Percentiles rank a stretch among this genome's conserved stretches.
These are phyloP conservation scores for Drosophila obscura DNA, from an alignment of 1,140 invertebrate genomes.

Conservation along the genomic window DNA sequence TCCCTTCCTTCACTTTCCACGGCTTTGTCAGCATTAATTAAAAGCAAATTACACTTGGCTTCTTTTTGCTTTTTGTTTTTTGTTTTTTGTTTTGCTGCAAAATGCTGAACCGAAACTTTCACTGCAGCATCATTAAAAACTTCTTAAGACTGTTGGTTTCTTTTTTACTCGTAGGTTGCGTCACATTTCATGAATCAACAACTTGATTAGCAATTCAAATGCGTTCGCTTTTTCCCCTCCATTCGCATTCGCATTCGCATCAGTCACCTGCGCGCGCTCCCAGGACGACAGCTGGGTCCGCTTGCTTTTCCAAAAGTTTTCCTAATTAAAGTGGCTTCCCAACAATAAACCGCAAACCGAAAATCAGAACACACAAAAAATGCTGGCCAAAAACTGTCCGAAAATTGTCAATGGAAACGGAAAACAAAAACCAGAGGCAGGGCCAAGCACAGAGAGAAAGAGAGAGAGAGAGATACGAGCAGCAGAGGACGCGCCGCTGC, in stretches of 20 bases:
- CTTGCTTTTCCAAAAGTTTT: constrained; percentile 40
- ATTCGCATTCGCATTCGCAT: background rate
- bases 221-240: constrained; percentile 7
- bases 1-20: constrained; percentile 11
- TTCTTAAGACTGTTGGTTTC: constrained; percentile 53
- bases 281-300: constrained; percentile 52
- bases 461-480: too few relatives aligned
- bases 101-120: constrained; percentile 42
- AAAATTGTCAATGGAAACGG: constrained; percentile 47
- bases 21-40: constrained; percentile 68
- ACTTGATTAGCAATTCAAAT: constrained; percentile 78
- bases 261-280: constrained; percentile 54
- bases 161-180: constrained; percentile 27
- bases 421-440: constrained; percentile 18
- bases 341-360: constrained; percentile 53
- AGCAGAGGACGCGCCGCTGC: too few relatives aligned
- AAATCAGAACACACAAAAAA: constrained; percentile 32
- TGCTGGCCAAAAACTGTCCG: constrained; percentile 21
- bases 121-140: constrained; percentile 77
- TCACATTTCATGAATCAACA: constrained; percentile 67
- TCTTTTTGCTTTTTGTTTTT: constrained; percentile 10
- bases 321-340: constrained; percentile 72
- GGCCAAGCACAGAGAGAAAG: background rate
- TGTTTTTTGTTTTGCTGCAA: too few relatives aligned
- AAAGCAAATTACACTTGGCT: constrained; percentile 68